phyloP scores from a whole-genome alignment of 1,140 invertebrate genomes.

The Diorhabda elongata region DNA sequence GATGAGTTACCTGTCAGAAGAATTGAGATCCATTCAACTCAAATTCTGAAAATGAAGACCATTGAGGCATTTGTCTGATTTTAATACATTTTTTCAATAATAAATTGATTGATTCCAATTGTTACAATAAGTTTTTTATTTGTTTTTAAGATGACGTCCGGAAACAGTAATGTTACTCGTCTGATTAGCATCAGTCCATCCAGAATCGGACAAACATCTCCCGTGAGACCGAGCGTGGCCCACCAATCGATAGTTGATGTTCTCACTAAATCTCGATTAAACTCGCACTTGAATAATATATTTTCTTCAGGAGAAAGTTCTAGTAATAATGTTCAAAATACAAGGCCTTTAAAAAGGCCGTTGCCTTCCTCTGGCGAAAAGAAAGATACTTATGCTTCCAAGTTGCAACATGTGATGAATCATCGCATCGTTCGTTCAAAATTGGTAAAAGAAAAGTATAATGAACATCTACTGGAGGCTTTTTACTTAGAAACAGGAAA shows the following conservation, averaged over 20 bases:
- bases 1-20: slow-evolving; percentile 11
- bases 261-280: slow-evolving; percentile 37
- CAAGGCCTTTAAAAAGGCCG: slow-evolving; percentile 37
- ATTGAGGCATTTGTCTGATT: slow-evolving; percentile 19
- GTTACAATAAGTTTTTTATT: not conserved
- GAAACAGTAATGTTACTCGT: slow-evolving; percentile 35
- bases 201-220: slow-evolving; percentile 32
- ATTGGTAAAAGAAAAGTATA: slow-evolving; percentile 56
- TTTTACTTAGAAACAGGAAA: slow-evolving; percentile 81
- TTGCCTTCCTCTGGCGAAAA: slow-evolving; percentile 38
- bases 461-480: slow-evolving; percentile 75
- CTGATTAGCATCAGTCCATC: slow-evolving; percentile 45
- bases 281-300: slow-evolving; percentile 39
- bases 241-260: slow-evolving; percentile 47
- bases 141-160: slow-evolving; percentile 33
- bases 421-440: slow-evolving; percentile 44
- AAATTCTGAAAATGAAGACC: slow-evolving; percentile 7
- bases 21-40: slow-evolving; percentile 20
- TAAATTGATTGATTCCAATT: not conserved
- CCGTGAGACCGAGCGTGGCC: slow-evolving; percentile 41
- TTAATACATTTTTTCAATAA: not conserved
- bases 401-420: slow-evolving; percentile 43
- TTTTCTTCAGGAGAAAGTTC: slow-evolving; percentile 30
- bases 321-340: slow-evolving; percentile 44
- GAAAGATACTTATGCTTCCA: slow-evolving; percentile 42